Base-by-base conservation (phyloP, 2,797 vertebrate species). In the Hydrolagus colliei region DNA sequence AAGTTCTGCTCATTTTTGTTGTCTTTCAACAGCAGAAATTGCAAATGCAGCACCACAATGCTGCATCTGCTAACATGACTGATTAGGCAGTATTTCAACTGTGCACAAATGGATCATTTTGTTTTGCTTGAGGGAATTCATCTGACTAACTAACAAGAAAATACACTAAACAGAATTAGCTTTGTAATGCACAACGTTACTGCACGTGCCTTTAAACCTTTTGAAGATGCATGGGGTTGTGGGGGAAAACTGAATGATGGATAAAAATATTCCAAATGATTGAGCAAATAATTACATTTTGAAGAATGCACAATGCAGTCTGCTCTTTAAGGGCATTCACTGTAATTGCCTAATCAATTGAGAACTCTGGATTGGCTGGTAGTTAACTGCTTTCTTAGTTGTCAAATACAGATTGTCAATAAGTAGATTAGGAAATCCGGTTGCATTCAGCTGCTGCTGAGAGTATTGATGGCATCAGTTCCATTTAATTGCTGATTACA, bases 81-180 rank as follows among this genome's bases (percentile, higher is more conserved):
- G 67, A 78, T 78, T 65, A 87, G 52, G 35, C 41, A 73, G 82
- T 73, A 72, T 41, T 72, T 72, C 74, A 52, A 27, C 73, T 78
- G 18, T 73, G 61, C 32, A 87, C 85, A 85, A 75, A 78, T 79
- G 52, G 72, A 84, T 84, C 9, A 68, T 68, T 68, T 78, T 79
- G 22, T 12, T 73, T 14, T 73, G 75, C 75, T 41, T 86, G 63
- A 61, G 71, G 35, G 74, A 72, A 79, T 73, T 52, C 20, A 73
- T 32, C 79, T 86, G 75, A 71, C 63, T 16, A 80, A 79, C 16
- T 16, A 71, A 84, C 63, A 71, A 68, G 71, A 71, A 84, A 71
- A 27, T 35, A 63, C 62, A 82, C 27, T 84, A 68, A 84, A 84
- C 52, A 20, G 79, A 84, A 84, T 84, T 84, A 84, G 79, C 20